Conservation (phyloP, 2,113 vertebrate genomes). For the Cyanistes caeruleus region DNA sequence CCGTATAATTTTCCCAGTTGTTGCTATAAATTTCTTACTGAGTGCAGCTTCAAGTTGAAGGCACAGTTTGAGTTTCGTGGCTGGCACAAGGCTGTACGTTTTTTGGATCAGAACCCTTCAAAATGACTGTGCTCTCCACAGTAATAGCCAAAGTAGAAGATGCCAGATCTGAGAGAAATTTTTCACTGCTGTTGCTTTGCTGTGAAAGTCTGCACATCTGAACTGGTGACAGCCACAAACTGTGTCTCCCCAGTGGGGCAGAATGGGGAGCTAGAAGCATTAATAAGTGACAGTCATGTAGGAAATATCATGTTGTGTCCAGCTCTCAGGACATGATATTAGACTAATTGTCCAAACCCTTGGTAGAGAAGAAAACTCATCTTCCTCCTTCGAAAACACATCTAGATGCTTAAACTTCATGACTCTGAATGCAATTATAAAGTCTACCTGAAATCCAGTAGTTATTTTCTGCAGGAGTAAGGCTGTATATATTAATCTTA, state of each 20-base stretch:
- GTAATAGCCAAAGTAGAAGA: neutral
- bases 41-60: neutral
- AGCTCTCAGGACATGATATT: neutral
- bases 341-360: neutral
- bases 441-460: neutral
- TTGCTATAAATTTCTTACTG: neutral
- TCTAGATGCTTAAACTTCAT: neutral
- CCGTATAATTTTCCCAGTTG: neutral
- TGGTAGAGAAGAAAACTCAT: neutral
- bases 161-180: neutral
- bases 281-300: neutral
- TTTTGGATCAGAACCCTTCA: neutral
- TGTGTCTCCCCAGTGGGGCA: neutral
- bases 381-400: neutral
- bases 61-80: neutral
- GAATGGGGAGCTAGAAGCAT: neutral
- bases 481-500: neutral
- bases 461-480: neutral
- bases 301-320: neutral
- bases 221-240: neutral
- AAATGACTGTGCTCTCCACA: neutral
- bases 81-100: neutral
- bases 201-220: neutral
- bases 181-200: neutral
- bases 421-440: neutral